phyloP scores from a whole-genome alignment of 2,888 invertebrate species.

The Drosophila sordidapex region DNA sequence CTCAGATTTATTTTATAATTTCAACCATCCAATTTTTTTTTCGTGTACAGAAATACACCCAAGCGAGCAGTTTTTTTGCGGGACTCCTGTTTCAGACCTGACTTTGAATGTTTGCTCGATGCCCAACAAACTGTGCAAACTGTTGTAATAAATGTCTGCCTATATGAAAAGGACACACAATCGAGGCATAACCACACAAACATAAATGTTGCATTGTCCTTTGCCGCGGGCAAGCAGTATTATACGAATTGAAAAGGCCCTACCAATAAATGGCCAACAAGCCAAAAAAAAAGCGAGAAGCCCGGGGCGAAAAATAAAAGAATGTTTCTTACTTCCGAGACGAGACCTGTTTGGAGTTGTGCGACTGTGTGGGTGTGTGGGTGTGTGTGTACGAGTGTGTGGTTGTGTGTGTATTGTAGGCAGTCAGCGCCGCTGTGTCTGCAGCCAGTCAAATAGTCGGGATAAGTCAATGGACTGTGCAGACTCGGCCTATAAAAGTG shows the following conservation, averaged over 20 bases:
- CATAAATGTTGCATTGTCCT: conserved; percentile 32
- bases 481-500: conserved; percentile 8
- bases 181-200: not conserved
- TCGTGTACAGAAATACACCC: not conserved
- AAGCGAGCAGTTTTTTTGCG: not conserved
- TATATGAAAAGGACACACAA: conserved; percentile 35
- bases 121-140: conserved; percentile 61
- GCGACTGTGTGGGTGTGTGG: not conserved
- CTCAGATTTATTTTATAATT: not conserved
- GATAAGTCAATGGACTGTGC: conserved; percentile 56
- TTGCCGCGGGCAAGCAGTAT: conserved; percentile 35
- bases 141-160: conserved; percentile 63
- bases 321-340: conserved; percentile 34
- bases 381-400: not conserved
- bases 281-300: conserved; percentile 4
- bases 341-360: not conserved
- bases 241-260: conserved; percentile 49
- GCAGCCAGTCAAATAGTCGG: conserved; percentile 33
- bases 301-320: not conserved
- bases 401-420: conserved; percentile 1
- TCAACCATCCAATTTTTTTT: rapidly evolving
- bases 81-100: conserved; percentile 19
- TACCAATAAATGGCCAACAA: conserved; percentile 24
- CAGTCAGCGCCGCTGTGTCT: conserved; percentile 69
- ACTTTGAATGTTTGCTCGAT: conserved; percentile 46